Evolutionary conservation across 2,888 invertebrate genomes (phyloP).

Genomic region (Agrenia bidenticulata): DNA sequence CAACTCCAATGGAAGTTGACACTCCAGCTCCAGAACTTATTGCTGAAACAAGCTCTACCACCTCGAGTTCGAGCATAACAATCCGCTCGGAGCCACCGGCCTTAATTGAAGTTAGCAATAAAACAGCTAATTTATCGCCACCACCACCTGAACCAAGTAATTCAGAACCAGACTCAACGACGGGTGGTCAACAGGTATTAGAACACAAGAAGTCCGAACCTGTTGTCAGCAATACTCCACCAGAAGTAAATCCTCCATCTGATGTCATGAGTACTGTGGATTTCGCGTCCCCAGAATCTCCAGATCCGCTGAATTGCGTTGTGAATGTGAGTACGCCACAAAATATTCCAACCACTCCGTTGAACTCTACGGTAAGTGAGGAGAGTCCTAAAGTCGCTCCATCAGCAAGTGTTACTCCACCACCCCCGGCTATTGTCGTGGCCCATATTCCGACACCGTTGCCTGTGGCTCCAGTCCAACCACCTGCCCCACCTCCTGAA

Average conservation of each 20-base stretch:
- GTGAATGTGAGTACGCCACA: conserved; percentile 35
- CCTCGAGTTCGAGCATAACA: conserved; percentile 19
- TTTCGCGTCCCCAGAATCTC: conserved; percentile 50
- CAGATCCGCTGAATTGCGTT: conserved; percentile 38
- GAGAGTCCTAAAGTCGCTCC: conserved; percentile 16
- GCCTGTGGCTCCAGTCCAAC: not conserved
- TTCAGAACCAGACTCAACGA: conserved; percentile 5
- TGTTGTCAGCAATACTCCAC: conserved; percentile 13
- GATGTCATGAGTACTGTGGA: not conserved
- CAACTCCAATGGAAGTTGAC: conserved; percentile 18
- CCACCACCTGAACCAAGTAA: not conserved
- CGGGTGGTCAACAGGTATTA: not conserved
- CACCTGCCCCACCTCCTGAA: conserved; percentile 5
- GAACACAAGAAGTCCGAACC: not conserved
- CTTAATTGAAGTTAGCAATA: conserved; percentile 8
- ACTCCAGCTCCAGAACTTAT: conserved; percentile 1
- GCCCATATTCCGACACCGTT: not conserved
- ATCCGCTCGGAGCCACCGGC: not conserved
- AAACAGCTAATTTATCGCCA: not conserved
- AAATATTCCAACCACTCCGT: conserved; percentile 45
- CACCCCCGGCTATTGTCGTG: conserved; percentile 22
- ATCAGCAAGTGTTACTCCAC: conserved; percentile 37
- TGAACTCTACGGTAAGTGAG: conserved; percentile 25
- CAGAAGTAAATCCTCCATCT: not conserved
- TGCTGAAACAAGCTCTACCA: conserved; percentile 9